phyloP scores from a whole-genome alignment of 2,888 invertebrate genomes.

The Serripes groenlandicus region DNA sequence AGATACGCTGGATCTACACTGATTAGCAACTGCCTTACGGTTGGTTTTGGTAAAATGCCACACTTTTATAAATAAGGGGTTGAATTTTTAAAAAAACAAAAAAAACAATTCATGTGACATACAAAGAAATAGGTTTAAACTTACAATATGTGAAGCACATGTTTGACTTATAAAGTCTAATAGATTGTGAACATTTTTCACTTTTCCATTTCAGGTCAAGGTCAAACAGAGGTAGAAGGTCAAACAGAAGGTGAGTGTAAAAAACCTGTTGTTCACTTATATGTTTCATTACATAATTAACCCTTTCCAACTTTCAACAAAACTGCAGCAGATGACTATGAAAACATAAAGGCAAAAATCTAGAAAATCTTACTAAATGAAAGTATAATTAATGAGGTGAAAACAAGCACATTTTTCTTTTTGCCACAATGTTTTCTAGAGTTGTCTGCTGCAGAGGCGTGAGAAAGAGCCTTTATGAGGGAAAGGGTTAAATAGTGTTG shows the following conservation, averaged over 20 bases:
- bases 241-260: not conserved
- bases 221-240: conserved; percentile 18
- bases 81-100: too few species aligned
- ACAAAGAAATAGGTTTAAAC: conserved; percentile 44
- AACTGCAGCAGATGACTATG: not conserved
- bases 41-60: too few species aligned
- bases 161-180: too few species aligned
- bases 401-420: not conserved
- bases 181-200: too few species aligned
- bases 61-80: too few species aligned
- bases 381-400: not conserved
- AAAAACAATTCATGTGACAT: conserved; percentile 2
- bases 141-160: too few species aligned
- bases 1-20: too few species aligned
- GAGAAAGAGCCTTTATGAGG: not conserved
- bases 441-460: not conserved
- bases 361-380: not conserved
- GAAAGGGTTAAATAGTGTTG: not conserved
- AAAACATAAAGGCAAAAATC: not conserved
- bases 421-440: not conserved
- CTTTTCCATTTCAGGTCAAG: conserved; percentile 35
- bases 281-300: not conserved
- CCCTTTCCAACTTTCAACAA: not conserved
- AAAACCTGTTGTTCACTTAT: not conserved
- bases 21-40: too few species aligned